Conservation (phyloP, 2,797 vertebrate genomes). For the Rhadinocentrus ornatus region DNA sequence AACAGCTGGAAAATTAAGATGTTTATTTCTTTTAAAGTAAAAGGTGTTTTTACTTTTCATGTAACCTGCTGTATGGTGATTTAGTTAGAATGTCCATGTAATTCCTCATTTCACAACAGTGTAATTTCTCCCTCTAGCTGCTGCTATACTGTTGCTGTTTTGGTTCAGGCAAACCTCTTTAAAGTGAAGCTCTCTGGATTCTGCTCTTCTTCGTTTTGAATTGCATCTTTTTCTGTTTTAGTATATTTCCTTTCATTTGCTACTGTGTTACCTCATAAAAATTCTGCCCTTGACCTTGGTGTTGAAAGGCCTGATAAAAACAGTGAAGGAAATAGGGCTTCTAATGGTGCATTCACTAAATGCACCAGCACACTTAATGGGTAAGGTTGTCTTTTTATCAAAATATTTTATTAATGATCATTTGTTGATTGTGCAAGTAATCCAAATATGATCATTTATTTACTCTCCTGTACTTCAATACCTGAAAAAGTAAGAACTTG, state of each 20-base stretch:
- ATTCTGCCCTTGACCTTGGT: slow-evolving; percentile 54
- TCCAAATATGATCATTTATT: slow-evolving; percentile 34
- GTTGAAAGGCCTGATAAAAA: slow-evolving; percentile 58
- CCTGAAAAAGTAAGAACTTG: slow-evolving; percentile 40
- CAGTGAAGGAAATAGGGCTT: slow-evolving; percentile 37
- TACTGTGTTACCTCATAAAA: slow-evolving; percentile 48
- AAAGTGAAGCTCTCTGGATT: background rate
- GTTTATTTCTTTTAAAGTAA: slow-evolving; percentile 15
- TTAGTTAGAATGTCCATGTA: background rate
- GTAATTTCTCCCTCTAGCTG: background rate
- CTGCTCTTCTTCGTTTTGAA: background rate
- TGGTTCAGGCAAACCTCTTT: background rate
- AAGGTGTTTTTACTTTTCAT: background rate
- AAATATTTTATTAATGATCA: slow-evolving; percentile 4
- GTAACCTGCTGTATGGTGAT: background rate
- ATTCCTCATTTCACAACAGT: slow-evolving; percentile 15
- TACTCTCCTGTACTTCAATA: slow-evolving; percentile 18
- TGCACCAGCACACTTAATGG: background rate
- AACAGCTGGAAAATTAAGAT: slow-evolving; percentile 8
- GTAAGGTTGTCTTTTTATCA: background rate
- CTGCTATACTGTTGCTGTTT: background rate
- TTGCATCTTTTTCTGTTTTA: background rate
- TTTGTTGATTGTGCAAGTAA: slow-evolving; percentile 10
- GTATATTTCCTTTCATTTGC: slow-evolving; percentile 27
- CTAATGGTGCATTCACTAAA: slow-evolving; percentile 20